These are phyloP conservation scores for Dolichoris vasculosae DNA, from an alignment of 1,140 invertebrate genomes.

Conservation along the genomic window DNA sequence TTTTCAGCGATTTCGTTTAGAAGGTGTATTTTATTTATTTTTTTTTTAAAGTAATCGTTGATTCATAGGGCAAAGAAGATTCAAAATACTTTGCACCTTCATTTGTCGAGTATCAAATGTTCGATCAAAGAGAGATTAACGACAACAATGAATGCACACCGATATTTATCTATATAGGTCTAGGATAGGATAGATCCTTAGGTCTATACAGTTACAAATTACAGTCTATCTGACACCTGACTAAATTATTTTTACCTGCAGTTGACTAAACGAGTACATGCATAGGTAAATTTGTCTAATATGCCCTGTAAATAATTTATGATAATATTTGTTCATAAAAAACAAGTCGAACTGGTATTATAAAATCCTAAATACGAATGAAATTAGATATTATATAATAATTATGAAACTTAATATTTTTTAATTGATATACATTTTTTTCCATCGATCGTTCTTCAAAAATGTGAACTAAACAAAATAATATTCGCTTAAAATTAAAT, in stretches of 20 bases:
- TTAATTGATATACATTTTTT: neutral
- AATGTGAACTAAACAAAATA: too few species aligned
- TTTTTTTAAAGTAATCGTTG: neutral
- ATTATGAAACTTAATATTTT: neutral
- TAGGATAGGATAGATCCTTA: slow-evolving; percentile 45
- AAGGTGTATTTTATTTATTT: too few species aligned
- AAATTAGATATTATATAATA: neutral
- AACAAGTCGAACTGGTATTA: neutral
- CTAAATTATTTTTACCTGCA: slow-evolving; percentile 23
- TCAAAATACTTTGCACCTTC: neutral
- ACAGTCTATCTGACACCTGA: slow-evolving; percentile 13
- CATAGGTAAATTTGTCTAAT: neutral
- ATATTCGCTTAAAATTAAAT: too few species aligned
- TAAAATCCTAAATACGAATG: neutral
- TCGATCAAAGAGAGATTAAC: slow-evolving; percentile 45
- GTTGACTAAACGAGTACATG: too few species aligned
- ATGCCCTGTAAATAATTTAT: neutral
- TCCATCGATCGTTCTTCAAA: neutral
- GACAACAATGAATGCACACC: slow-evolving; percentile 39
- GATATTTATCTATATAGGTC: slow-evolving; percentile 57
- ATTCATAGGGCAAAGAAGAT: neutral
- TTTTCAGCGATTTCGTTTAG: neutral
- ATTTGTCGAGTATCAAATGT: neutral
- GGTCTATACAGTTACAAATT: slow-evolving; percentile 8
- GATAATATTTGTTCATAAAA: neutral